phyloP scores from a whole-genome alignment of 2,888 invertebrate genomes.

The Drepana falcataria region DNA sequence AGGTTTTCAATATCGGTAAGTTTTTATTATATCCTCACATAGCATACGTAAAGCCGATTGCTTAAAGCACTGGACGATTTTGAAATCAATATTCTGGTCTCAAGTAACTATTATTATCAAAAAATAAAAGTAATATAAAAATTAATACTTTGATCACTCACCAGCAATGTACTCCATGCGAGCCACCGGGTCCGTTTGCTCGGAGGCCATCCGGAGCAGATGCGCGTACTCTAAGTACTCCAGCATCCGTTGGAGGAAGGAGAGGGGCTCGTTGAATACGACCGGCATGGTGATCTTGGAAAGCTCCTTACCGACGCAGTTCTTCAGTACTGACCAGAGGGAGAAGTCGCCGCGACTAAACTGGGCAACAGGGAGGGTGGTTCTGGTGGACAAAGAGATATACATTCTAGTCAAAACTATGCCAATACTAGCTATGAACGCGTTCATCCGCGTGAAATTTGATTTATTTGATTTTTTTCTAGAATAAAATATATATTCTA shows the following conservation, averaged over 20 bases:
- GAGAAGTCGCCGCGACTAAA: constrained; percentile 89
- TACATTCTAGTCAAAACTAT: constrained; percentile 7
- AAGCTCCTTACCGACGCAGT: constrained; percentile 94
- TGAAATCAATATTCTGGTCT: too few species aligned
- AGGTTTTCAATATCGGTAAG: too few species aligned
- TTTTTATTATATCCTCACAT: too few species aligned
- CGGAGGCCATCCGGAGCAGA: constrained; percentile 85
- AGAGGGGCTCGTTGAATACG: constrained; percentile 96
- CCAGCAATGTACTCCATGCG: constrained; percentile 88
- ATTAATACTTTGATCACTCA: constrained; percentile 24
- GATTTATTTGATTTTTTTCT: too few species aligned
- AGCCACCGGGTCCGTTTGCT: constrained; percentile 87
- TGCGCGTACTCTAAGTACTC: constrained; percentile 96
- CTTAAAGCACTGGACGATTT: too few species aligned
- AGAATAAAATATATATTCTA: too few species aligned
- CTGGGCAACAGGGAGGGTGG: constrained; percentile 84
- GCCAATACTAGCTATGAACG: not conserved
- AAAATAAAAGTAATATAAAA: too few species aligned
- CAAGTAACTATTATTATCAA: too few species aligned
- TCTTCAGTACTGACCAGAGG: constrained; percentile 94
- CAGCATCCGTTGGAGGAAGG: constrained; percentile 95
- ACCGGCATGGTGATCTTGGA: constrained; percentile 98
- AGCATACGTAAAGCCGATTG: too few species aligned
- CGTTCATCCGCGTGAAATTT: too few species aligned
- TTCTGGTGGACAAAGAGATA: constrained; percentile 62